Base-by-base conservation (phyloP, 2,797 vertebrate genomes). In the Microctenopoma lineatum region DNA sequence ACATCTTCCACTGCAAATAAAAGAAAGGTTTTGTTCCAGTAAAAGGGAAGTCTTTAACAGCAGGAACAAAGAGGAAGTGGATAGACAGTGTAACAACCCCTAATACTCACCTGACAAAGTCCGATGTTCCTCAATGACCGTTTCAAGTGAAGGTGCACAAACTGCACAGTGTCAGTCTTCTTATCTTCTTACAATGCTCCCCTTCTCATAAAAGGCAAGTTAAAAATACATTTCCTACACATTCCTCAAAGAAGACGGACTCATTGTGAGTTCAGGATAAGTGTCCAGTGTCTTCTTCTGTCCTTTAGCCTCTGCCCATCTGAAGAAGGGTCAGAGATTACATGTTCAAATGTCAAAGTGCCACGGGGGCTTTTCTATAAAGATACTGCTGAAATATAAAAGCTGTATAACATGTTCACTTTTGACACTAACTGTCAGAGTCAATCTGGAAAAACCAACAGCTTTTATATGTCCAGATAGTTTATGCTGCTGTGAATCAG, bases 311-410 rank as follows among this genome's bases (percentile, higher is more conserved):
- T 72, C 53, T 38, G 48, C 56, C 11, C 55, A 34, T 73, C n/a
- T 58, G 41, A 81, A 62, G 54, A 41, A 56, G 45, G 54, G 59
- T 75, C 72, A 73, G 52, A 73, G 71, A 74, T 67, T 56, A 73
- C 51, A 62, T 3, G 15, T 58, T 79, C 25, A 68, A 58, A 69
- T 58, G 66, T 44, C 52, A 39, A 50, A 73, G 7, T 32, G 58
- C 59, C 61, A 60, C 53, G 4, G 27, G 59, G 48, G 48, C 47
- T 64, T 75, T 69, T 73, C 38, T 69, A 21, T 21, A 8, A 29
- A 64, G 50, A 73, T 38, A 56, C 21, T 57, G 4, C 36, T 73
- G 62, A 73, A 70, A 62, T 48, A 64, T 62, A 57, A 75, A 84
- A 46, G 56, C 55, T 45, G 39, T 15, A 67, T 73, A 60, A 61